These are phyloP conservation scores for Hydrolagus affinis DNA, from an alignment of 2,113 vertebrate genomes.

Conservation along the genomic window DNA sequence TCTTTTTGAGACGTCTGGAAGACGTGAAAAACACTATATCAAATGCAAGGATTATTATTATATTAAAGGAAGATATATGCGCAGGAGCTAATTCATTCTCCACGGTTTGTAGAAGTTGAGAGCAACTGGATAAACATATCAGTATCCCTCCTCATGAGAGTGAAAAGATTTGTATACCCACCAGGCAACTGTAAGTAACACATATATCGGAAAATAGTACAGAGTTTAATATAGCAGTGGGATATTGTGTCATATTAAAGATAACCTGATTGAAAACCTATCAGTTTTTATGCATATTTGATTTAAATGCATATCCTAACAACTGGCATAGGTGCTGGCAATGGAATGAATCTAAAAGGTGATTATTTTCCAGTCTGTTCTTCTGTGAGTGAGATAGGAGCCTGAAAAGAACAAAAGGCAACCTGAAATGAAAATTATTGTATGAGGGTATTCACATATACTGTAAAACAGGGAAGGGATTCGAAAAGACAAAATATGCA, in stretches of 20 bases:
- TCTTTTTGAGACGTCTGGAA: too few relatives aligned
- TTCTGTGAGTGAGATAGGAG: not conserved
- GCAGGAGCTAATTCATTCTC: not conserved
- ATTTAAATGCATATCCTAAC: conserved; percentile 41
- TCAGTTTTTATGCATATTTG: conserved; percentile 44
- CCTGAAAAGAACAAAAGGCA: not conserved
- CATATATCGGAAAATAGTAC: not conserved
- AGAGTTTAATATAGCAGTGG: not conserved
- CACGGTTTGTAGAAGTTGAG: too few relatives aligned
- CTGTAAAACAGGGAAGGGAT: not conserved
- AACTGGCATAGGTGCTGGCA: conserved; percentile 35
- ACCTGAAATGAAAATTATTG: conserved; percentile 1
- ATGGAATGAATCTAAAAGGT: conserved; percentile 38
- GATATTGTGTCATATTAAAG: not conserved
- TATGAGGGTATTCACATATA: too few relatives aligned
- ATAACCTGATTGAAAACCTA: conserved; percentile 35
- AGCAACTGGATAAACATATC: not conserved
- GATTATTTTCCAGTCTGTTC: conserved; percentile 14
- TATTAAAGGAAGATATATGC: not conserved
- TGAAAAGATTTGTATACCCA: not conserved
- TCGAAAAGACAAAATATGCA: not conserved
- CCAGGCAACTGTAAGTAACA: not conserved
- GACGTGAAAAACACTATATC: too few relatives aligned
- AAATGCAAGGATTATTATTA: too few relatives aligned
- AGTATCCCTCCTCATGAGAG: not conserved